Base-by-base conservation (phyloP, 2,888 invertebrate species). In the Steinernema scapterisci region DNA sequence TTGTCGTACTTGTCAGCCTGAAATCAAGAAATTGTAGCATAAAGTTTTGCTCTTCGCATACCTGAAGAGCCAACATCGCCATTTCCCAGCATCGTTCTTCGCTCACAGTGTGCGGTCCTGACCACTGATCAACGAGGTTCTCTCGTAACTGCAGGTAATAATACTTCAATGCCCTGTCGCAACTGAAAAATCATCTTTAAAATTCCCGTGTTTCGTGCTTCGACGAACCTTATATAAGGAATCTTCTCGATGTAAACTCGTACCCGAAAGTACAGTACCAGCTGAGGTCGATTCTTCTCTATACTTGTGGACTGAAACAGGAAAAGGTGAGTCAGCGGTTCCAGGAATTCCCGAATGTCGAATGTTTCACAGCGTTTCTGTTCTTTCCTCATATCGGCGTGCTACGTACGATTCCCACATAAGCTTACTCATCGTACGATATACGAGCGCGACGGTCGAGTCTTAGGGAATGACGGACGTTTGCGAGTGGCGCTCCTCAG, bases 81-180 rank as follows among this genome's bases (percentile, higher is more conserved):
- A 96, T 91, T 80, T 93, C 91, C 87, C 95, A 92, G 80, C 89
- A 89, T 80, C 89, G 88, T 77, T 90, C 90, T 71, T 88, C 88
- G 88, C 87, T 90, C 19, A 89, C 86, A 5, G 85, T 81, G 75
- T 86, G 84, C 31, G 82, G 77, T n/a, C 78, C 80, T 9, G 81
- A 79, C 86, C 86, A 86, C 79, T 89, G 89, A 80, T 88, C 90
- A 76, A 91, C 89, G 76, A 92, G 90, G 90, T 97, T 97, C 89
- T 94, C 92, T 80, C 94, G 93, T 88, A 97, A 90, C 90, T 97
- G 97, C 85, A 94, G 91, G 90, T 95, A 97, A 89, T 97, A 97
- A 88, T 95, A 93, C 88, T 94, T 94, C 76, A 95, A 91, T 73
- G 95, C 94, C 83, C 93, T 92, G 87, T 94, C 94, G 91, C 96